Evolutionary conservation across 2,113 vertebrate genomes (phyloP).

Genomic region (Psilopogon haemacephalus): DNA sequence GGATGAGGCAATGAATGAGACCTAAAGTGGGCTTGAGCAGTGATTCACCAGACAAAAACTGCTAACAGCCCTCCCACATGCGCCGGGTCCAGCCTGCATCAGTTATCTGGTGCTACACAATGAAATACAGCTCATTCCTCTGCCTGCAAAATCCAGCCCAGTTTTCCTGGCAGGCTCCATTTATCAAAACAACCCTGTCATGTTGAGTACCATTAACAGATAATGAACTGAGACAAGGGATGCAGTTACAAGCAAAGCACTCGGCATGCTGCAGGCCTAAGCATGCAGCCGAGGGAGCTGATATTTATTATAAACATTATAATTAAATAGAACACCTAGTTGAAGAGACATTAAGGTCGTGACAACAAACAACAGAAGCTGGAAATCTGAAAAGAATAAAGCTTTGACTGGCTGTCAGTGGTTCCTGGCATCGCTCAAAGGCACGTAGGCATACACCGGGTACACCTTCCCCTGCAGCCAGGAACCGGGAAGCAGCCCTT

Average conservation of each 20-base stretch:
- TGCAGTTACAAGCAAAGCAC: slow-evolving; percentile 89
- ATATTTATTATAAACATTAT: slow-evolving; percentile 78
- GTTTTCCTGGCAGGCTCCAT: slow-evolving; percentile 88
- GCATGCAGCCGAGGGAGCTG: slow-evolving; percentile 85
- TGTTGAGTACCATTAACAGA: slow-evolving; percentile 94
- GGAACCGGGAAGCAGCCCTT: background rate
- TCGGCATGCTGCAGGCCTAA: slow-evolving; percentile 86
- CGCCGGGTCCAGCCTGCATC: background rate
- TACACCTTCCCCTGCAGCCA: background rate
- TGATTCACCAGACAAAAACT: rapidly evolving
- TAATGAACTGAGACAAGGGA: slow-evolving; percentile 96
- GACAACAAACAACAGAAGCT: slow-evolving; percentile 33
- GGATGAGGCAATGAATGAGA: background rate
- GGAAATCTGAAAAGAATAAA: slow-evolving; percentile 6
- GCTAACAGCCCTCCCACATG: background rate
- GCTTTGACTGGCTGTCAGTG: slow-evolving; percentile 17
- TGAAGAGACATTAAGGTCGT: slow-evolving; percentile 58
- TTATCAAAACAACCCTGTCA: slow-evolving; percentile 94
- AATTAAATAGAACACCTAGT: slow-evolving; percentile 73
- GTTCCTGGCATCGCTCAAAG: background rate
- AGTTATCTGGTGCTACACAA: background rate
- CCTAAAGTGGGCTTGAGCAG: background rate
- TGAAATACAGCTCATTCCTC: slow-evolving; percentile 22
- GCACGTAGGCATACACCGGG: background rate
- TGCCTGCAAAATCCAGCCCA: slow-evolving; percentile 80